Conservation (phyloP, 2,888 invertebrate genomes). For the Brassicogethes aeneus region DNA sequence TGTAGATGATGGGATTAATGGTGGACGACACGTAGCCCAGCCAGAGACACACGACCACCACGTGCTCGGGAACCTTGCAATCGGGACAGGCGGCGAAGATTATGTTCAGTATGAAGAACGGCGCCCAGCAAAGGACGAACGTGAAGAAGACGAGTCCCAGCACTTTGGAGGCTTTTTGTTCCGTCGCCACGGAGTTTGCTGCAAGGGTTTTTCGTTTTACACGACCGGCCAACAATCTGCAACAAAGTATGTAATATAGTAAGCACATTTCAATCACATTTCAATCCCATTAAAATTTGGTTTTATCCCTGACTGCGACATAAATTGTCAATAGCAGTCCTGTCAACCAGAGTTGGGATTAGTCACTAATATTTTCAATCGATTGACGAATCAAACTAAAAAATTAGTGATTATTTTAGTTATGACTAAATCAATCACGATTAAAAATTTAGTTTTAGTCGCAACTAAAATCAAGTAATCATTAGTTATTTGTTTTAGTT, state of each 20-base stretch:
- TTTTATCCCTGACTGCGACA: too few relatives aligned
- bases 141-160: conserved; percentile 87
- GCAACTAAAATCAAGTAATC: too few relatives aligned
- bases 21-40: conserved; percentile 87
- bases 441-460: too few relatives aligned
- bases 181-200: conserved; percentile 77
- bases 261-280: too few relatives aligned
- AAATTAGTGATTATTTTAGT: too few relatives aligned
- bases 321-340: too few relatives aligned
- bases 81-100: conserved; percentile 75
- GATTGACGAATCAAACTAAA: too few relatives aligned
- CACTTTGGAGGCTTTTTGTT: conserved; percentile 92
- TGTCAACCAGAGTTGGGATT: too few relatives aligned
- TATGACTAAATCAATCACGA: too few relatives aligned
- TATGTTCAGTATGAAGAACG: conserved; percentile 84
- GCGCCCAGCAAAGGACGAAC: conserved; percentile 89
- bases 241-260: conserved; percentile 17
- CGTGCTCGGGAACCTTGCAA: conserved; percentile 65
- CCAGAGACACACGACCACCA: conserved; percentile 81
- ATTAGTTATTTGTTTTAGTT: too few relatives aligned
- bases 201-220: conserved; percentile 62
- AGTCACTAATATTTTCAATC: too few relatives aligned
- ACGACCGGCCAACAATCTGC: conserved; percentile 60
- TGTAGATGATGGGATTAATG: conserved; percentile 91
- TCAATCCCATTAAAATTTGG: too few relatives aligned